Base-by-base conservation (phyloP, 1,140 invertebrate genomes). In the Pseudomyrmex concolor region DNA sequence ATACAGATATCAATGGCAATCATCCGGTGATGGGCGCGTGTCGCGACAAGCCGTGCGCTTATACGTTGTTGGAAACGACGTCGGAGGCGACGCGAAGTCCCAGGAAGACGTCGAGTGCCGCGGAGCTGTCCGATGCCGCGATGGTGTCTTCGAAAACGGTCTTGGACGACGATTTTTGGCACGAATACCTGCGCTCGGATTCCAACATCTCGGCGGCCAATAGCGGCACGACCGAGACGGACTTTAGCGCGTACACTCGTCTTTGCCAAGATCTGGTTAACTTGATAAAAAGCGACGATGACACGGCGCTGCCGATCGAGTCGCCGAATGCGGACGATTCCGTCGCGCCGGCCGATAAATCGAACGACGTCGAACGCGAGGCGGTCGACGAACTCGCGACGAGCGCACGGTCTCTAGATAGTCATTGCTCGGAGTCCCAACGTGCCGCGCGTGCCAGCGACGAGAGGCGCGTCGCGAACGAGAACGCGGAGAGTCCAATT, bases 251-350 rank as follows among this genome's bases (percentile, higher is more conserved):
- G 9, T 89, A 89, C 19, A 89, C 66, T 15, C 84, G 87, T 8
- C 43, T 89, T 19, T 89, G 88, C 66, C 88, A 89, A 89, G 87
- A 89, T 67, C 63, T 89, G 25, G 87, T 89, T 15, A 86, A 89
- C 55, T 62, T 89, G 13, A 89, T 89, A 10, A 83, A 86, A 43
- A 45, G 45, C 4, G 59, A 74, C 10, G 57, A 88, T 15, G 81
- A 73, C 9, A 51, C 68, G 12, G 1, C 15, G 12, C 45, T 43
- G 19, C 25, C 12, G 34, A 86, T 22, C 0, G 22, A 62, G 12
- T 57, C 50, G 43, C 12, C 51, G n/a, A 34, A 13, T 2, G 34
- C 48, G 50, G 15, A 34, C 43, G 50, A 55, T 64, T 2, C 57
- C 7, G 2, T 45, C 12, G 45, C 0, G 51, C 48, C 15, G 45